These are phyloP conservation scores for Falco biarmicus DNA, from an alignment of 2,797 vertebrate species.

Conservation along the genomic window DNA sequence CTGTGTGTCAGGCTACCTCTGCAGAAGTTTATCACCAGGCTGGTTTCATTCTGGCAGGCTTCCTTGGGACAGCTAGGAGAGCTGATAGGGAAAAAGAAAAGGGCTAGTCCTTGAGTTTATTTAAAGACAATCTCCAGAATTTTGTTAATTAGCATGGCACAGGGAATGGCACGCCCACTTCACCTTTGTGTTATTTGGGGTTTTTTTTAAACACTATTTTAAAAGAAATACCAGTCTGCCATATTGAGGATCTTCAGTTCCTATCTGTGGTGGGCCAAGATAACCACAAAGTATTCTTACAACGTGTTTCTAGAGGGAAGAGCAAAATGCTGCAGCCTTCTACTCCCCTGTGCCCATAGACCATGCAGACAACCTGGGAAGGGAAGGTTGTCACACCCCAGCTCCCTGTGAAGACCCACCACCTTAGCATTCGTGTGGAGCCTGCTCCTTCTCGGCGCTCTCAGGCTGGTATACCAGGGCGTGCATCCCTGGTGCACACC, in stretches of 20 bases:
- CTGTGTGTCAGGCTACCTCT: not conserved
- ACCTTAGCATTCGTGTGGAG: not conserved
- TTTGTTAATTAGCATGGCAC: not conserved
- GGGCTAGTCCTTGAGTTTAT: not conserved
- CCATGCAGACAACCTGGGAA: not conserved
- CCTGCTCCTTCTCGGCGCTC: not conserved
- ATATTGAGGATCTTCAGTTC: not conserved
- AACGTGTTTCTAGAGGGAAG: not conserved
- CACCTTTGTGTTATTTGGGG: not conserved
- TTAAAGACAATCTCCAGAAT: not conserved
- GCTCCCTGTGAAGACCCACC: not conserved
- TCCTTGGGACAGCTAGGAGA: not conserved
- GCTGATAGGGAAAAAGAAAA: not conserved
- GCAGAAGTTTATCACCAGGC: not conserved
- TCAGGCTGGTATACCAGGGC: not conserved
- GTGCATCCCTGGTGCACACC: not conserved
- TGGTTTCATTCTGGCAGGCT: not conserved
- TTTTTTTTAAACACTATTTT: not conserved
- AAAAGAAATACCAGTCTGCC: not conserved
- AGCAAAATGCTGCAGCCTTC: not conserved
- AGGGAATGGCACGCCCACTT: not conserved
- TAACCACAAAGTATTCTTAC: not conserved
- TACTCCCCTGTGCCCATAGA: not conserved
- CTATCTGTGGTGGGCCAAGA: not conserved
- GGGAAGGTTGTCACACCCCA: not conserved